Evolutionary conservation across 2,797 vertebrate species (phyloP).

Genomic region (Hoplostethus atlanticus): DNA sequence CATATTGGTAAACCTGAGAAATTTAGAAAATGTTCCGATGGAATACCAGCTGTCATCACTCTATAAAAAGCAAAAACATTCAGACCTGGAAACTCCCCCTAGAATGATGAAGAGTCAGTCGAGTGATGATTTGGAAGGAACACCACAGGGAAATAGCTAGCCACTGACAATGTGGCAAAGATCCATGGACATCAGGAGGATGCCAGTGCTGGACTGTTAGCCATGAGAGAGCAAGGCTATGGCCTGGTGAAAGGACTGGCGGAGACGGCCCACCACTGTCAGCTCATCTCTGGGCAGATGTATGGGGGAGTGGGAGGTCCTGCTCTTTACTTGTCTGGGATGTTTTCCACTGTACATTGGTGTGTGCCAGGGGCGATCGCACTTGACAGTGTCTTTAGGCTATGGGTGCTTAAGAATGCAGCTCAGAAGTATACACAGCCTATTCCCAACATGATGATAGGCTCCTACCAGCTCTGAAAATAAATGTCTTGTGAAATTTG

Average conservation of each 20-base stretch:
- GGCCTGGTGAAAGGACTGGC: slow-evolving; percentile 11
- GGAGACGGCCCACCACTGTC: slow-evolving; percentile 4
- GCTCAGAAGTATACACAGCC: slow-evolving; percentile 5
- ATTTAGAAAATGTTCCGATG: neutral
- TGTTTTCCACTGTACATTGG: slow-evolving; percentile 17
- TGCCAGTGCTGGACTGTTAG: slow-evolving; percentile 13
- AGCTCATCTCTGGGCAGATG: neutral
- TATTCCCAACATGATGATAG: slow-evolving; percentile 11
- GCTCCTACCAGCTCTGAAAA: neutral
- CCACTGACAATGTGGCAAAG: slow-evolving; percentile 12
- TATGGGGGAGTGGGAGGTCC: slow-evolving; percentile 2
- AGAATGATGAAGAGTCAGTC: slow-evolving; percentile 6
- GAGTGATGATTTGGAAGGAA: neutral
- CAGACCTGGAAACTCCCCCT: slow-evolving; percentile 1
- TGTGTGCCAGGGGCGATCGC: slow-evolving; percentile 33
- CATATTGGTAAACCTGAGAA: slow-evolving; percentile 14
- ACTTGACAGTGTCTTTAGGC: slow-evolving; percentile 33
- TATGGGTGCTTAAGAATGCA: slow-evolving; percentile 17
- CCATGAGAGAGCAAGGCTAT: slow-evolving; percentile 7
- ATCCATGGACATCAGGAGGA: slow-evolving; percentile 24
- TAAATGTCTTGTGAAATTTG: neutral
- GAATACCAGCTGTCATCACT: neutral
- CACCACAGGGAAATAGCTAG: neutral
- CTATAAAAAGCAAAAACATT: slow-evolving; percentile 3
- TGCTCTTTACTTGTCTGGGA: neutral